A percentile compares a stretch with the other conserved stretches of the same genome.
phyloP scores from a whole-genome alignment of 2,113 vertebrate genomes.

The Atherinomorus stipes region DNA sequence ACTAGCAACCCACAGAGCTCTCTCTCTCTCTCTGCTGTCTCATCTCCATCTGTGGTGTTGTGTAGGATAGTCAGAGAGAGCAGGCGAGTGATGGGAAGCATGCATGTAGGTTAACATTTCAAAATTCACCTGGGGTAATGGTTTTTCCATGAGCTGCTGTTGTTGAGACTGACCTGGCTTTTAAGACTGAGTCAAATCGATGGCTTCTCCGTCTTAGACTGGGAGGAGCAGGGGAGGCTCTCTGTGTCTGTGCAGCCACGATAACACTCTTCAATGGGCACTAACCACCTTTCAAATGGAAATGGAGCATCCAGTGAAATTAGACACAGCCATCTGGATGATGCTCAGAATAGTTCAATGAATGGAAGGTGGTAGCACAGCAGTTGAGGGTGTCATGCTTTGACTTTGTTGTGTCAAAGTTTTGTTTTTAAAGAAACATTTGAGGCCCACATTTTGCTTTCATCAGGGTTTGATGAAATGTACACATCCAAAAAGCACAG shows the following conservation, averaged over 20 bases:
- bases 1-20: conserved; percentile 61
- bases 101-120: conserved; percentile 66
- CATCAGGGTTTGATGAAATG: not conserved
- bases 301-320: conserved; percentile 70
- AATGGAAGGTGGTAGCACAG: conserved; percentile 39
- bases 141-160: conserved; percentile 76
- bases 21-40: conserved; percentile 34
- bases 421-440: conserved; percentile 19
- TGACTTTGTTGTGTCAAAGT: conserved; percentile 37
- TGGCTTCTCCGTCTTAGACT: conserved; percentile 59
- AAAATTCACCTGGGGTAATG: conserved; percentile 73
- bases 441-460: conserved; percentile 14
- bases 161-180: conserved; percentile 73
- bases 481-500: conserved; percentile 1
- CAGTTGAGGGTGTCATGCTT: conserved; percentile 41
- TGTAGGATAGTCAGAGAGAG: conserved; percentile 30
- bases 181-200: conserved; percentile 79
- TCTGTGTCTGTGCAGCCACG: conserved; percentile 66
- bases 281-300: conserved; percentile 75
- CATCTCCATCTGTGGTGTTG: conserved; percentile 50
- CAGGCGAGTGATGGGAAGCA: conserved; percentile 43
- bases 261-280: conserved; percentile 69
- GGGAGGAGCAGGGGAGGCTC: conserved; percentile 53
- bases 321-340: conserved; percentile 66
- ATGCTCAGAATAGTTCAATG: conserved; percentile 36